Base-by-base conservation (phyloP, 2,113 vertebrate species). In the Lophochroa leadbeateri region DNA sequence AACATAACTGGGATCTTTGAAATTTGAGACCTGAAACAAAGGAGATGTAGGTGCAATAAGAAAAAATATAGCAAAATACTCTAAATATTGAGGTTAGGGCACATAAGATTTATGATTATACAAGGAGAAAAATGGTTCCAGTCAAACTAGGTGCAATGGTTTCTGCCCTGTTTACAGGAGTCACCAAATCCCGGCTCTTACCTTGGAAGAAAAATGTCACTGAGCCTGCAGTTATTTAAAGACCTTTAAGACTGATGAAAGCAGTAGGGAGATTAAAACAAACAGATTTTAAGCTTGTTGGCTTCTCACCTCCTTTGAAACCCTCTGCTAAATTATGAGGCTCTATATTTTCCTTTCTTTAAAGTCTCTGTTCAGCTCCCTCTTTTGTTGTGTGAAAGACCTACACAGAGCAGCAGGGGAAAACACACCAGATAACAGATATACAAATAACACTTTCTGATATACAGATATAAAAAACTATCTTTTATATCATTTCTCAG, bases 401-500 rank as follows among this genome's bases (percentile, higher is more conserved):
- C 63, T n/a, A 69, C 75, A 50, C 57, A 69, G 63, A 83, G 67
- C 8, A 4, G 79, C 52, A 82, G 52, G 35, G 75, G 70, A 88
- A 94, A 94, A 69, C 43, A 78, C 0, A 0, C 20, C 78, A 94
- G 93, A 95, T 91, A 92, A 82, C 10, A 3, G 46, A 82, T 82
- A 80, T 46, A 93, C 87, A 95, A 93, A 95, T 80, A 69, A 91
- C 25, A 15, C 46, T 91, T 88, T 93, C 93, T 88, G 78, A 94
- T 80, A 58, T 37, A 37, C 86, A 91, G 71, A 85, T 67, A 64
- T 27, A 52, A 76, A 70, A 65, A 47, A 17, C 39, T 89, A 94
- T 94, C 92, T 95, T 85, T 88, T 63, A 39, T 74, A 67, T 77
- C 4, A 46, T 77, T 96, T 96, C 95, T 93, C 71, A 88, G 96